These are phyloP conservation scores for Nemotelus pantherinus DNA, from an alignment of 2,888 invertebrate genomes.

Conservation along the genomic window DNA sequence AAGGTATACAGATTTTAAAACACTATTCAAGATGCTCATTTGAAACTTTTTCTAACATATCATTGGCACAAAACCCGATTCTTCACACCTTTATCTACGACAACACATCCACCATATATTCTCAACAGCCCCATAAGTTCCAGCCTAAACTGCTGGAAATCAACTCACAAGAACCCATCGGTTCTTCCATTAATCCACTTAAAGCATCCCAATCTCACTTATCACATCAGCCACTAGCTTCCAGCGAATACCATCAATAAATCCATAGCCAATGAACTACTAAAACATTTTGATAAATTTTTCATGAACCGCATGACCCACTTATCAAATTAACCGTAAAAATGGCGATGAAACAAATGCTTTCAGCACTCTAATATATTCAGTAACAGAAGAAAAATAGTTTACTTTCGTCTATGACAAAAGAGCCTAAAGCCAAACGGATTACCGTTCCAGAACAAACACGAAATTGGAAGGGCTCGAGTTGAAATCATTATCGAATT, in stretches of 20 bases:
- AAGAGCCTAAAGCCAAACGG: neutral
- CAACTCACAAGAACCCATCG: neutral
- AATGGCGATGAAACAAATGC: slow-evolving; percentile 43
- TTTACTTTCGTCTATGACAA: slow-evolving; percentile 37
- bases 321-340: slow-evolving; percentile 50
- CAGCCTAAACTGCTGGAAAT: no score
- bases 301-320: slow-evolving; percentile 50
- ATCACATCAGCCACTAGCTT: slow-evolving; percentile 10
- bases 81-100: no score
- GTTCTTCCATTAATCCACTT: neutral
- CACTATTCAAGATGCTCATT: no score
- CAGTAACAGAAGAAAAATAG: slow-evolving; percentile 37
- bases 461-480: neutral
- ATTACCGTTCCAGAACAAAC: slow-evolving; percentile 7
- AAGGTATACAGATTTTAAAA: no score
- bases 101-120: no score
- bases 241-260: neutral
- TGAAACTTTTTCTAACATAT: no score
- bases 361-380: slow-evolving; percentile 45
- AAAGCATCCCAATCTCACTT: neutral
- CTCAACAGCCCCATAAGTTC: no score
- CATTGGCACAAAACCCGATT: no score
- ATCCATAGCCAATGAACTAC: slow-evolving; percentile 33
- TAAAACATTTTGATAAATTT: slow-evolving; percentile 45
- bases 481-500: neutral